Base-by-base conservation (phyloP, 2,888 invertebrate genomes). In the Hyposoter didymator region DNA sequence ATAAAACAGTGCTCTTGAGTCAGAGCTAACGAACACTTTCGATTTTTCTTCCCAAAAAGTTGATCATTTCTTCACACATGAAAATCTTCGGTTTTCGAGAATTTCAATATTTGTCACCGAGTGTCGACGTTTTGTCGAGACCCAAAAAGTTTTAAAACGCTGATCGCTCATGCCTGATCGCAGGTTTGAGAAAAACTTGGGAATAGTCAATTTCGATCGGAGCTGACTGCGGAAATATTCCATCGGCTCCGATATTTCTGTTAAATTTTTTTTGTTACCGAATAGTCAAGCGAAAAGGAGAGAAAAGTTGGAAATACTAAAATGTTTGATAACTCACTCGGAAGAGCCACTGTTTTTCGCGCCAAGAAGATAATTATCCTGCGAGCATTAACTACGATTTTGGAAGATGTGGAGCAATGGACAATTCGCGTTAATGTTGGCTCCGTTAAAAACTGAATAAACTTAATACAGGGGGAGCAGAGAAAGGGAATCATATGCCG, bases 401-500 rank as follows among this genome's bases (percentile, higher is more conserved):
- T 70, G 78, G 78, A 78, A 78, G 78, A 78, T 69, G 32, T 45
- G 70, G 32, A 78, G 55, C 55, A 55, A 45, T 45, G 69, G 45
- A 78, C 45, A 5, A 59, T 59, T 70, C 66, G 59, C 35, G 10
- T 35, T 22, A 47, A 64, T 62, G n/a, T n/a, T 74, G 59, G 14
- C 47, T 70, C 49, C 62, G 55, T 32, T 69, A 69, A 7, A 47
- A 69, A 78, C 62, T 69, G 47, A 45, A 62, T 70, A 52, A 35
- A 43, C 45, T 78, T n/a, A 67, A 78, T 78, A 52, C 35, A 52
- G 49, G 47, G 70, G 45, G 55, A 80, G 64, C 79, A 80, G 79
- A 62, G 72, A 73, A 72, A 45, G 55, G 78, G 78, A 64, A 49
- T 73, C 47, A 80, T 78, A 49, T 62, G 49, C 35, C 73, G 66